Evolutionary conservation across 2,113 vertebrate genomes (phyloP).

Genomic region (Danio rerio): GRCz12tu NC_133199.1:10414001-10414500

Average conservation of each 20-base stretch:
- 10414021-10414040: constrained; percentile 84
- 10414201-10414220: constrained; percentile 49
- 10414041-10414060: constrained; percentile 76
- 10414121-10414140: constrained; percentile 35
- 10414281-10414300: not conserved
- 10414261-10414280: not conserved
- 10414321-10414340: not conserved
- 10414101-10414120: constrained; percentile 53
- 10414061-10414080: constrained; percentile 79
- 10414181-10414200: constrained; percentile 46
- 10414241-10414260: not conserved
- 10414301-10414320: not conserved
- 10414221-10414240: not conserved
- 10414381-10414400: not conserved
- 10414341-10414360: not conserved
- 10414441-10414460: constrained; percentile 36
- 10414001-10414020: constrained; percentile 86
- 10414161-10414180: constrained; percentile 15
- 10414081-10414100: constrained; percentile 80
- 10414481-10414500: constrained; percentile 32
- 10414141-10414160: constrained; percentile 58
- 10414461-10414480: constrained; percentile 23
- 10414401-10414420: not conserved
- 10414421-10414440: constrained; percentile 11
- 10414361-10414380: constrained; percentile 16